Conservation (phyloP, 1,140 invertebrate genomes). For the Pygmarrhopalites habei region DNA sequence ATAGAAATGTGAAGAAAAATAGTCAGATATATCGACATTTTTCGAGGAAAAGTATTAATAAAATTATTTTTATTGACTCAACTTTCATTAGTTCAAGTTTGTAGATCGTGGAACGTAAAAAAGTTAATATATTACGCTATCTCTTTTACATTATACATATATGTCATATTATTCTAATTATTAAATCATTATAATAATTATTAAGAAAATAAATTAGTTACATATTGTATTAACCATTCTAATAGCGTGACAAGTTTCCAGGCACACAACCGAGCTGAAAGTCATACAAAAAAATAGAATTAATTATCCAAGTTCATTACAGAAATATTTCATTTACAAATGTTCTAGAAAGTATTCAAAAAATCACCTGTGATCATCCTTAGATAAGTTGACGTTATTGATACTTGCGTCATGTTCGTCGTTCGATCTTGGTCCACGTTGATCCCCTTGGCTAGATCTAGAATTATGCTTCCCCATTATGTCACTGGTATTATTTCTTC, state of each 20-base stretch:
- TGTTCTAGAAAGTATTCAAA: not conserved
- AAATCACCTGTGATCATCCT: not conserved
- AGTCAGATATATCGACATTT: too few relatives aligned
- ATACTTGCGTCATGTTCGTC: constrained; percentile 3
- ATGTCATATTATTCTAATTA: not conserved
- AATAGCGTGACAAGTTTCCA: not conserved
- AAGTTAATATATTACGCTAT: constrained; percentile 3
- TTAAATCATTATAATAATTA: too few relatives aligned
- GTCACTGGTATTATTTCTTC: not conserved
- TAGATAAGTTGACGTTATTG: too few relatives aligned
- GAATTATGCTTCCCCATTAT: not conserved
- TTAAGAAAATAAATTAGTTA: constrained; percentile 9
- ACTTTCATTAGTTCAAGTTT: too few relatives aligned
- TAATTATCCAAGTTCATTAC: not conserved
- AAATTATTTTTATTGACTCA: too few relatives aligned
- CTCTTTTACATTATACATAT: not conserved
- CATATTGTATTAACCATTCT: constrained; percentile 8
- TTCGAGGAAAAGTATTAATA: too few relatives aligned
- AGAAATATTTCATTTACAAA: not conserved
- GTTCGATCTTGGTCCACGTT: not conserved
- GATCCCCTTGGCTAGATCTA: not conserved
- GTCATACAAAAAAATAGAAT: not conserved
- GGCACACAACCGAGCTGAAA: constrained; percentile 1
- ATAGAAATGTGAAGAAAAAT: too few relatives aligned
- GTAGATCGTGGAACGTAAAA: not conserved